A percentile compares a stretch with the other conserved stretches of the same genome.
phyloP scores from a whole-genome alignment of 2,113 vertebrate species.

The Gymnocephalus cernua region DNA sequence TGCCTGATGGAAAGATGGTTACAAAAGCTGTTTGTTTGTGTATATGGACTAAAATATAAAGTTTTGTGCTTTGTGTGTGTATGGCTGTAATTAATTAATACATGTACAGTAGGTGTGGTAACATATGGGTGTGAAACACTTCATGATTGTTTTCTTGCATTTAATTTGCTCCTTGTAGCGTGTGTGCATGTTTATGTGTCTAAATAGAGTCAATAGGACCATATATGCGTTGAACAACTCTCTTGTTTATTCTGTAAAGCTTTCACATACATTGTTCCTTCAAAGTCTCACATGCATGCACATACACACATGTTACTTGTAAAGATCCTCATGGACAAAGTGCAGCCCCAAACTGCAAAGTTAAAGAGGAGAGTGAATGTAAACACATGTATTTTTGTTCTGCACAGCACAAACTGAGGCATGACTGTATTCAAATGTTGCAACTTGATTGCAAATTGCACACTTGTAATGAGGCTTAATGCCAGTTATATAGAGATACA shows the following conservation, averaged over 20 bases:
- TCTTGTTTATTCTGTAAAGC: background rate
- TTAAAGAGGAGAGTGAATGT: background rate
- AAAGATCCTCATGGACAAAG: background rate
- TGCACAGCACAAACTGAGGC: background rate
- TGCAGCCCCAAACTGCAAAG: background rate
- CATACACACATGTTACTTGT: background rate
- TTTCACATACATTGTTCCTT: slow-evolving; percentile 24
- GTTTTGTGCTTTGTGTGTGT: background rate
- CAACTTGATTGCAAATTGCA: background rate
- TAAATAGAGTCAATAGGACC: background rate
- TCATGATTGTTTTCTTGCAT: slow-evolving; percentile 8
- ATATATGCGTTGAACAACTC: background rate
- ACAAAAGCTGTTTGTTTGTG: slow-evolving; percentile 15
- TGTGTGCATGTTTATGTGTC: background rate
- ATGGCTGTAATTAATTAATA: background rate
- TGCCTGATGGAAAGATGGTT: slow-evolving; percentile 12
- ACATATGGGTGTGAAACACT: background rate
- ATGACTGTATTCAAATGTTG: background rate
- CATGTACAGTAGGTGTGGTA: background rate
- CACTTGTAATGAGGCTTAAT: background rate
- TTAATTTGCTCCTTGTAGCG: background rate
- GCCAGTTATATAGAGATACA: background rate
- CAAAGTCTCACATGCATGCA: slow-evolving; percentile 15
- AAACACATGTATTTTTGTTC: background rate
- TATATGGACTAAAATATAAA: background rate